Base-by-base conservation (phyloP, 2,113 vertebrate genomes). In the Oreochromis niloticus region DNA sequence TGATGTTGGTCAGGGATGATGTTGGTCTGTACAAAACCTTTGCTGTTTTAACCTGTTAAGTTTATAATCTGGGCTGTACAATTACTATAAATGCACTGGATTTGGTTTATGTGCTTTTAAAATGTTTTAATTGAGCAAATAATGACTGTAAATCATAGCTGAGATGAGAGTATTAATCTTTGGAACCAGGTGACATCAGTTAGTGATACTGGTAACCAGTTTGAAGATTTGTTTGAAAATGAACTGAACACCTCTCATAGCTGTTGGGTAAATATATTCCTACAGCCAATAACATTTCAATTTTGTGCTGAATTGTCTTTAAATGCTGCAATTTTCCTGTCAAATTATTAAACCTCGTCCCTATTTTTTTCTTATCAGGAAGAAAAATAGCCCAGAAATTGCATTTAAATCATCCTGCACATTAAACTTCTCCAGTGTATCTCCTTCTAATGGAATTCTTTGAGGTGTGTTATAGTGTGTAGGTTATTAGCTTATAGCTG, bases 401-500 rank as follows among this genome's bases (percentile, higher is more conserved):
- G 52, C 41, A 52, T 92, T 90, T 87, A 84, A 85, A 90, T 88
- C 54, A 82, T 55, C 9, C 56, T 41, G 82, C 32, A 80, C 68
- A 85, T 85, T 82, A 80, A 88, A 90, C 56, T 83, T 86, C 32
- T 80, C 59, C 61, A 39, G 36, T 85, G 57, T 68, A 50, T 75
- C 61, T 66, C 52, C 81, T 36, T 14, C 36, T 89, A 86, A 93
- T 92, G 30, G 89, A 82, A 91, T 82, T 71, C 61, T 92, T 84
- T 88, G 34, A 91, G 73, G 79, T 80, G 80, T 86, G 55, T 87
- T 85, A 83, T 84, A 73, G 80, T 79, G 41, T 86, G 75, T 55
- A 61, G 83, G 83, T 87, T 88, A 90, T 92, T 88, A 88, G 56
- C 73, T 87, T 82, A 87, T 84, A 52, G 16, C 82, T 63, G 68